Base-by-base conservation (phyloP, 1,140 invertebrate genomes). In the Drosophila mojavensis region DNA sequence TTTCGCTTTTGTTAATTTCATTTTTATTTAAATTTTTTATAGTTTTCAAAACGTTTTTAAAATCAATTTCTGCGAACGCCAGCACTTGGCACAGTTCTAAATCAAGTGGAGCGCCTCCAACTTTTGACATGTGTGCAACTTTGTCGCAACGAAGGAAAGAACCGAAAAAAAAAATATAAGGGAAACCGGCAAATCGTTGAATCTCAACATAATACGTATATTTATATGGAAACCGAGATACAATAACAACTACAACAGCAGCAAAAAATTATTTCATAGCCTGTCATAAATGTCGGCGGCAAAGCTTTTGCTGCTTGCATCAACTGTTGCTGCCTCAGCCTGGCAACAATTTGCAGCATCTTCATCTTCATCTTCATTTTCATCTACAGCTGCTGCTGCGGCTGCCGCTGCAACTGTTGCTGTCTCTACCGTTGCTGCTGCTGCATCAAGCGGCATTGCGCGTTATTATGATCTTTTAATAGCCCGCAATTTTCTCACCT, bases 401-500 rank as follows among this genome's bases (percentile, higher is more conserved):
- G 54, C 36, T n/a, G 15, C 63, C 43, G 36, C 58, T 17, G 24
- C 43, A 4, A 33, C 36, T 26, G 55, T 17, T 39, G 54, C 47
- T n/a, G 15, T 56, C 33, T 26, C 70, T 17, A 33, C 28, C 5
- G n/a, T 5, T 58, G n/a, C 47, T 30, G 13, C 47, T 72, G 26
- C 33, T 64, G 43, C 51, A 41, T 53, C 56, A 67, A 78, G 75
- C 70, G 55, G 74, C 61, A 77, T 54, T 13, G 36, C 53, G 66
- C 71, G 77, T 89, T 89, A 89, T 89, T 89, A 89, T 89, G 84
- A 89, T 89, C 89, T 92, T 92, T 92, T 92, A 92, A 92, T 92
- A 92, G 91, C 91, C 90, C 75, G 91, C 91, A 92, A 92, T 92
- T 92, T 92, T 92, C 91, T 92, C 91, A 92, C 91, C 91, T 92